Percentiles rank a stretch among this genome's conserved stretches.
These are phyloP conservation scores for Aplysia californica DNA, from an alignment of 1,140 invertebrate species.

Conservation along the genomic window DNA sequence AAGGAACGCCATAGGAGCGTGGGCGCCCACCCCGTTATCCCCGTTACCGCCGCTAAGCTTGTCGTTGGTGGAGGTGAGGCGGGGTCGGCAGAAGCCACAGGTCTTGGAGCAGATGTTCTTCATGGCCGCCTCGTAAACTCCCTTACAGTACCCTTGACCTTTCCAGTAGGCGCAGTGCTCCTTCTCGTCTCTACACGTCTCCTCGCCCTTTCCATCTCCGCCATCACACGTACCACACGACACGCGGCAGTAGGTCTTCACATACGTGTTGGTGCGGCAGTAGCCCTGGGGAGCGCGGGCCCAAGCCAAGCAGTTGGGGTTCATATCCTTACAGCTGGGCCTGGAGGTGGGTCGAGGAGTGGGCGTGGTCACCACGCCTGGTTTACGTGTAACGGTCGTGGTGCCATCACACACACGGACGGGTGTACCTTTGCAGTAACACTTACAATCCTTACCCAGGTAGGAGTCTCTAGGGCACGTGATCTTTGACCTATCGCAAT, in stretches of 20 bases:
- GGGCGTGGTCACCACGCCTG: not conserved
- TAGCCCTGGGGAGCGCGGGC: not conserved
- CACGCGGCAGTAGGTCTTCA: not conserved
- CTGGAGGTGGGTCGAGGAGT: not conserved
- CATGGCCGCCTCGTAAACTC: not conserved
- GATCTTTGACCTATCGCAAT: not conserved
- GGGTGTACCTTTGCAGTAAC: conserved; percentile 38
- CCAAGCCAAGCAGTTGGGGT: not conserved
- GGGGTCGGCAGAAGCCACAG: not conserved
- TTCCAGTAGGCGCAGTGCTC: not conserved
- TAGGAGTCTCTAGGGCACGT: conserved; percentile 39
- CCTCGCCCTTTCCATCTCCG: not conserved
- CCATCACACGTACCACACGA: not conserved
- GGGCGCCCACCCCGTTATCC: too few relatives aligned
- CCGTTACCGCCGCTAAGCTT: too few relatives aligned
- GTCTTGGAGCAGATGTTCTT: not conserved
- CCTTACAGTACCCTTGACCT: not conserved
- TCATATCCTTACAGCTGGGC: not conserved
- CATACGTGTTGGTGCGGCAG: not conserved
- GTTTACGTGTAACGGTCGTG: too few relatives aligned
- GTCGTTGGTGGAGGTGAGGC: too few relatives aligned
- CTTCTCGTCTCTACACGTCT: not conserved
- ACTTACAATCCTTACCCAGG: conserved; percentile 42
- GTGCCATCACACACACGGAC: conserved; percentile 5
- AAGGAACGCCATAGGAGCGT: too few relatives aligned